Evolutionary conservation across 2,113 vertebrate genomes (phyloP), one percentile per base, ranked within the genome.

Genomic region (Zingel zingel): DNA sequence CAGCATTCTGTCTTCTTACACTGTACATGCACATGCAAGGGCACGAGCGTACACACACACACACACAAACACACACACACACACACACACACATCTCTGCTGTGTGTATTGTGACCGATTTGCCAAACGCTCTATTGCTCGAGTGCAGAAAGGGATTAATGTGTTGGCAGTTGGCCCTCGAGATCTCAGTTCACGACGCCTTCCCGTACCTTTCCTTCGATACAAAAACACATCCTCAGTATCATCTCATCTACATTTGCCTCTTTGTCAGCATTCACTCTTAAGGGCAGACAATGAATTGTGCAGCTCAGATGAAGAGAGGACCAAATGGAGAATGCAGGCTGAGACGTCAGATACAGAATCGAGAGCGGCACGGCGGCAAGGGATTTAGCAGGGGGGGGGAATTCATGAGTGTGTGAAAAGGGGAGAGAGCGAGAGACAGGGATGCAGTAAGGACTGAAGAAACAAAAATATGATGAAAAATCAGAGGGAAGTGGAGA

Each of bases 91-190:
- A 58, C 54, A 59, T 27, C 39, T 50, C 69, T 78, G 65, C 68
- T 61, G 74, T 74, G 72, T 77, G 72, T 74, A 61, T 25, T 53
- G 79, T 82, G 70, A 63, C 75, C n/a, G 43, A 70, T 83, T 88
- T 87, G 69, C 67, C 73, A 82, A 89, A 84, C 53, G 61, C 87
- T 86, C 63, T 61, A 54, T 53, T 85, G 83, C 84, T 77, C 80
- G 85, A 80, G 67, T 79, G 67, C 25, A 81, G 61, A 83, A 36
- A 74, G 45, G 84, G 86, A 91, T 85, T 87, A 80, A 86, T 79
- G 71, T 74, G 39, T 75, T 87, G 90, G 88, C 88, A 88, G 74
- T 80, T 59, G 66, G 80, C 63, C 78, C 69, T 81, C 59, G 21
- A 74, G 70, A 86, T 87, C 78, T 67, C 69, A 45, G 77, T 82